Conservation (phyloP, 2,888 invertebrate species). For the Tyria jacobaeae region DNA sequence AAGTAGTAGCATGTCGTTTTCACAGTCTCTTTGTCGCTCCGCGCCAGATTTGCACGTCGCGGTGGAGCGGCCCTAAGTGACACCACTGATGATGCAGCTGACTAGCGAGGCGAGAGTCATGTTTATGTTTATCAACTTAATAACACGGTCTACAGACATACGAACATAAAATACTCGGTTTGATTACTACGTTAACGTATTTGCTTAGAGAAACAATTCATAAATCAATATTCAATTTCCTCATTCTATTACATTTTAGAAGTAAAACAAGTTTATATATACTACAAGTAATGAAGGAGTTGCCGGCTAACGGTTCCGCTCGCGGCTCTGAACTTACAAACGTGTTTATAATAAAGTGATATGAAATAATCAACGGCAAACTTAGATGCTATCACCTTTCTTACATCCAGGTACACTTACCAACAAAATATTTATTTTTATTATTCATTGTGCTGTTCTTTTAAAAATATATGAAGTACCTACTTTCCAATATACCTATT, state of each 20-base stretch:
- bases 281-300: slow-evolving; percentile 40
- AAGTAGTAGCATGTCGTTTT: too few species aligned
- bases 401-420: slow-evolving; percentile 39
- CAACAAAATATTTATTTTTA: slow-evolving; percentile 12
- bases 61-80: too few species aligned
- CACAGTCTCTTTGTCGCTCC: too few species aligned
- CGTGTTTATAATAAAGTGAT: slow-evolving; percentile 56
- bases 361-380: slow-evolving; percentile 57
- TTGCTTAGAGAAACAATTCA: neutral
- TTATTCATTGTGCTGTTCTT: too few species aligned
- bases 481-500: too few species aligned
- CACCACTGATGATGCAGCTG: too few species aligned
- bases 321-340: slow-evolving; percentile 39
- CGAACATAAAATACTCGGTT: too few species aligned
- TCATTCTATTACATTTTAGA: slow-evolving; percentile 16
- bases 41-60: too few species aligned
- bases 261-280: slow-evolving; percentile 7
- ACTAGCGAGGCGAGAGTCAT: too few species aligned
- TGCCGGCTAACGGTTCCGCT: slow-evolving; percentile 29
- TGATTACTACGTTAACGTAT: neutral
- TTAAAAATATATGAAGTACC: too few species aligned
- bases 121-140: too few species aligned
- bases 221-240: slow-evolving; percentile 17
- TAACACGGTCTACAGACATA: too few species aligned
- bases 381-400: slow-evolving; percentile 51